Conservation (phyloP, 2,797 vertebrate species). For the Aeoliscus strigatus region DNA sequence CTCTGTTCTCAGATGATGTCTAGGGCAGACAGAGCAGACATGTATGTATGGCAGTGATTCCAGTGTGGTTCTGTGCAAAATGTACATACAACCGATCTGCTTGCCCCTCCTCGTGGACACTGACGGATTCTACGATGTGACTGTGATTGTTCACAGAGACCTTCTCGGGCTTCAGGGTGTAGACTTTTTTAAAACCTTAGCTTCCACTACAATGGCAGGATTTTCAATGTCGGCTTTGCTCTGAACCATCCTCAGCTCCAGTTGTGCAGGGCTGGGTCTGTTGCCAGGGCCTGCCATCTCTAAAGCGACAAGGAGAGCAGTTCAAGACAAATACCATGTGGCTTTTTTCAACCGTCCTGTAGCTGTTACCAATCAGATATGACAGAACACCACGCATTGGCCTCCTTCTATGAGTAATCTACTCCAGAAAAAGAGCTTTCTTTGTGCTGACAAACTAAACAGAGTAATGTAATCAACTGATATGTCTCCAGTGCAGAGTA, state of each 20-base stretch:
- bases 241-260: slow-evolving; percentile 95
- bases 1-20: slow-evolving; percentile 11
- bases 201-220: slow-evolving; percentile 83
- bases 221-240: slow-evolving; percentile 95
- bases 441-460: too few relatives aligned
- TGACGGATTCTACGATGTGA: too few relatives aligned
- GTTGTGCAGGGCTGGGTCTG: slow-evolving; percentile 84
- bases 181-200: slow-evolving; percentile 75
- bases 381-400: neutral
- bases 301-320: too few relatives aligned
- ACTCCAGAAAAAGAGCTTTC: too few relatives aligned
- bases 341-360: too few relatives aligned
- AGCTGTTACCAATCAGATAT: too few relatives aligned
- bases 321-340: too few relatives aligned
- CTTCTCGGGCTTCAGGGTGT: slow-evolving; percentile 6
- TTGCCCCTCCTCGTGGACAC: too few relatives aligned
- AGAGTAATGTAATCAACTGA: neutral
- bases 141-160: slow-evolving; percentile 12
- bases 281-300: slow-evolving; percentile 83
- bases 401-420: neutral
- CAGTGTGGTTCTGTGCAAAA: slow-evolving; percentile 33
- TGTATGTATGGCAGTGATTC: slow-evolving; percentile 51
- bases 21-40: slow-evolving; percentile 32
- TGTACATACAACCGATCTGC: slow-evolving; percentile 12
- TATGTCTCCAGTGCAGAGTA: too few relatives aligned